Evolutionary conservation across 2,797 vertebrate species (phyloP).

Genomic region (Argya squamiceps): DNA sequence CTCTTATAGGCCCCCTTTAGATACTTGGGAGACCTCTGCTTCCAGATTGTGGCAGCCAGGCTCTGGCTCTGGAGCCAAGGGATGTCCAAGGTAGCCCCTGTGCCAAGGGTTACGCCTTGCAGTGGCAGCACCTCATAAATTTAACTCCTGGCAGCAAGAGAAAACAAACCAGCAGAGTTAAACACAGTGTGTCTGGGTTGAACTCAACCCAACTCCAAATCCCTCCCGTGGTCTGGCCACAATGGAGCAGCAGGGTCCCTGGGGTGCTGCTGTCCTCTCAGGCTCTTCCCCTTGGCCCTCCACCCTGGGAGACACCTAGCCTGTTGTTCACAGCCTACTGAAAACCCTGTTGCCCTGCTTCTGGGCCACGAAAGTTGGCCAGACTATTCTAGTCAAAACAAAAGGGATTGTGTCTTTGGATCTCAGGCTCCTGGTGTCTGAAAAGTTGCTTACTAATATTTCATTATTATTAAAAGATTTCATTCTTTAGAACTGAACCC

Average conservation of each 20-base stretch:
- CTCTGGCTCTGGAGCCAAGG: not conserved
- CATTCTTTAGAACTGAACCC: not conserved
- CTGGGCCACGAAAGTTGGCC: not conserved
- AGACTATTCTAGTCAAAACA: conserved; percentile 12
- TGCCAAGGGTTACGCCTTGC: not conserved
- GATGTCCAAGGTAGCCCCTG: not conserved
- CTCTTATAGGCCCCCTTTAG: not conserved
- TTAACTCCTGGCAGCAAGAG: not conserved
- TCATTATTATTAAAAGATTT: not conserved
- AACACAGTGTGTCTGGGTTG: not conserved
- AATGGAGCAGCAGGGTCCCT: not conserved
- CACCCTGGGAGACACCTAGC: conserved; percentile 8
- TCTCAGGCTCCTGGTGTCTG: not conserved
- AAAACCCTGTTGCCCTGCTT: not conserved
- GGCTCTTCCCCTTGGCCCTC: not conserved
- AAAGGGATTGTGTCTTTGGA: conserved; percentile 4
- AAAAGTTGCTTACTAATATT: not conserved
- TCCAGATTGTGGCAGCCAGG: not conserved
- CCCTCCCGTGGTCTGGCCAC: not conserved
- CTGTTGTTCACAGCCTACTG: not conserved
- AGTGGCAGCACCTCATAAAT: rapidly evolving
- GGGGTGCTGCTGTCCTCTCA: not conserved
- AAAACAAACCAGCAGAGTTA: not conserved
- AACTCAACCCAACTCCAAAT: not conserved
- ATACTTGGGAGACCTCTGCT: not conserved